Evolutionary conservation across 2,888 invertebrate species (phyloP), one percentile per base, ranked within the genome.

Genomic region (Rhogogaster chlorosoma): DNA sequence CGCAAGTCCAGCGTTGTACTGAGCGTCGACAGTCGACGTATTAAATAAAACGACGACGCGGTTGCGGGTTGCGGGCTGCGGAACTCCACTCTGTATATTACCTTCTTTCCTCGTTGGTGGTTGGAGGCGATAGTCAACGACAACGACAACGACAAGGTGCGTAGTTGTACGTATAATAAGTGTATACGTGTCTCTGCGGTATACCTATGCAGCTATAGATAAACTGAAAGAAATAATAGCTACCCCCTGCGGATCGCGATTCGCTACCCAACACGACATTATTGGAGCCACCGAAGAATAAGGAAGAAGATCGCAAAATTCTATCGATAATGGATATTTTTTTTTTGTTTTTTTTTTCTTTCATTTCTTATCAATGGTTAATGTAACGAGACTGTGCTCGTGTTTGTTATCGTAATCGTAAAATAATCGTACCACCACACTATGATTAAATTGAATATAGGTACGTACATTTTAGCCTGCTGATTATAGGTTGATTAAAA

Each of bases 11-110:
- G 32, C 64, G 67, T 42, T 42, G 83, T 67, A 83, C 83, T 83
- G 83, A 83, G 49, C 67, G 45, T 45, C 67, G 7, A 67, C 42
- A 83, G 83, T 42, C 67, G 70, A 83, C 45, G 83, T 83, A 53
- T 61, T 73, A 67, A 77, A 80, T 61, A 80, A 38, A 57, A 78
- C 78, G 32, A 80, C 57, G 61, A 38, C 36, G 38, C 38, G 61
- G 61, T 45, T 22, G 29, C 45, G 53, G 32, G 18, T 32, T n/a
- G 53, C 53, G n/a, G 29, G 32, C 26, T 61, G 80, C 80, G 80
- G 49, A 80, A 36, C 75, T 42, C 75, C n/a, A 22, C 75, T 45
- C 22, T 10, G 45, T 45, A 15, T 73, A 26, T 75, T 42, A 18
- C 42, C 22, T 73, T 73, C 26, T 73, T 73, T 73, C 38, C 42